Conservation (phyloP, 2,888 invertebrate genomes). For the Ormyrus labotus region DNA sequence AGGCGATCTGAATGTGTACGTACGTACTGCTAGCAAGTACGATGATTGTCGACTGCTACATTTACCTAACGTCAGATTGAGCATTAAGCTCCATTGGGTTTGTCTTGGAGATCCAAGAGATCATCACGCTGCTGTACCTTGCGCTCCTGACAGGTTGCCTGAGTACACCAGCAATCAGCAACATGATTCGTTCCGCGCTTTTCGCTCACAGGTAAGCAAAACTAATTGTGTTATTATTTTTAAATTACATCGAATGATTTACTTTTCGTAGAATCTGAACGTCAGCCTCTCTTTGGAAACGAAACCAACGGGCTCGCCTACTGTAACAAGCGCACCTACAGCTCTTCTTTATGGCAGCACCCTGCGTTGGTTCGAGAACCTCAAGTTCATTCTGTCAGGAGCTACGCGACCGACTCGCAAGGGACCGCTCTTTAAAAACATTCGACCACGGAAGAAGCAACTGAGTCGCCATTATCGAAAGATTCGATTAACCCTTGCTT, state of each 20-base stretch:
- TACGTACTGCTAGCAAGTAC: constrained; percentile 98
- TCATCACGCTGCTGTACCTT: constrained; percentile 96
- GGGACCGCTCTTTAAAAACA: constrained; percentile 91
- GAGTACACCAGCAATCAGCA: constrained; percentile 97
- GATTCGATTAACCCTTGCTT: constrained; percentile 88
- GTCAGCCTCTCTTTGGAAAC: constrained; percentile 88
- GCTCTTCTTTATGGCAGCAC: constrained; percentile 95
- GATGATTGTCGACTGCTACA: constrained; percentile 97
- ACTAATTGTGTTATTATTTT: too few species aligned
- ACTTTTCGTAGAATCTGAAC: constrained; percentile 82
- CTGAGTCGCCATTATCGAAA: constrained; percentile 94
- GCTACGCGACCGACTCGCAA: constrained; percentile 96
- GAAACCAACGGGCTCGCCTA: constrained; percentile 76
- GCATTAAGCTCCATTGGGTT: constrained; percentile 91
- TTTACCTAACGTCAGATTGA: constrained; percentile 90
- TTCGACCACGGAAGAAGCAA: constrained; percentile 91
- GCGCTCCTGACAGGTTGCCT: constrained; percentile 96
- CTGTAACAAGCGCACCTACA: constrained; percentile 79
- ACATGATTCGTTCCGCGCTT: constrained; percentile 96
- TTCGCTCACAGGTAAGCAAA: constrained; percentile 81
- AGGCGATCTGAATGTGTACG: constrained; percentile 95
- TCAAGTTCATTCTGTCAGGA: constrained; percentile 93
- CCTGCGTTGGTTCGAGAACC: constrained; percentile 95
- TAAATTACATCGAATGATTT: not conserved
- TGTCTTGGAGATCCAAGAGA: constrained; percentile 96